Conservation (phyloP, 1,140 invertebrate genomes). For the Cyclargus thomasi region DNA sequence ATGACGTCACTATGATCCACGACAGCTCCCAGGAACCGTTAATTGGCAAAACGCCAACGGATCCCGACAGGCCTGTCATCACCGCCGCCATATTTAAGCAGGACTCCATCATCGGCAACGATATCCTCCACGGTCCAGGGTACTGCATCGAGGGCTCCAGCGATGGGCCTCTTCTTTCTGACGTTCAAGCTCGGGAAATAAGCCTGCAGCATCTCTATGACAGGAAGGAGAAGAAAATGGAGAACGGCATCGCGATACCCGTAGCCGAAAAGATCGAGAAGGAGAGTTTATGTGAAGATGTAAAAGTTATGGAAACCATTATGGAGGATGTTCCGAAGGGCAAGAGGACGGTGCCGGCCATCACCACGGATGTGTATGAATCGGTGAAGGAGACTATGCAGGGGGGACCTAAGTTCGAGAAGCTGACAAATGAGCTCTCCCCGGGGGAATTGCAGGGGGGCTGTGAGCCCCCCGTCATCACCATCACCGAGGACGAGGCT, state of each 20-base stretch:
- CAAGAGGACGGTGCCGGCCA: constrained; percentile 65
- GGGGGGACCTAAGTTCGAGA: constrained; percentile 65
- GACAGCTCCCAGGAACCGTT: constrained; percentile 67
- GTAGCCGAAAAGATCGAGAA: constrained; percentile 55
- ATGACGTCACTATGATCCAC: constrained; percentile 63
- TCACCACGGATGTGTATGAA: constrained; percentile 63
- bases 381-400: constrained; percentile 62
- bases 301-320: constrained; percentile 50
- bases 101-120: constrained; percentile 72
- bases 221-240: constrained; percentile 58
- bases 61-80: constrained; percentile 79
- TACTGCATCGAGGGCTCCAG: constrained; percentile 72
- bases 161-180: constrained; percentile 68
- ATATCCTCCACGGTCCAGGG: constrained; percentile 59
- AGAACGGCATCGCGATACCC: constrained; percentile 60
- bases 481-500: constrained; percentile 70
- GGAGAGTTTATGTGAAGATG: constrained; percentile 53
- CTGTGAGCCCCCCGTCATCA: constrained; percentile 68
- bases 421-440: constrained; percentile 62
- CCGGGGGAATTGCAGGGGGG: constrained; percentile 54
- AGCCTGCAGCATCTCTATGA: constrained; percentile 68
- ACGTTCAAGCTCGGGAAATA: constrained; percentile 68
- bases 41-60: constrained; percentile 67
- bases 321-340: constrained; percentile 58
- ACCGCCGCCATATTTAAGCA: constrained; percentile 81